phyloP scores from a whole-genome alignment of 2,888 invertebrate genomes.

The Drosophila paramelanica region DNA sequence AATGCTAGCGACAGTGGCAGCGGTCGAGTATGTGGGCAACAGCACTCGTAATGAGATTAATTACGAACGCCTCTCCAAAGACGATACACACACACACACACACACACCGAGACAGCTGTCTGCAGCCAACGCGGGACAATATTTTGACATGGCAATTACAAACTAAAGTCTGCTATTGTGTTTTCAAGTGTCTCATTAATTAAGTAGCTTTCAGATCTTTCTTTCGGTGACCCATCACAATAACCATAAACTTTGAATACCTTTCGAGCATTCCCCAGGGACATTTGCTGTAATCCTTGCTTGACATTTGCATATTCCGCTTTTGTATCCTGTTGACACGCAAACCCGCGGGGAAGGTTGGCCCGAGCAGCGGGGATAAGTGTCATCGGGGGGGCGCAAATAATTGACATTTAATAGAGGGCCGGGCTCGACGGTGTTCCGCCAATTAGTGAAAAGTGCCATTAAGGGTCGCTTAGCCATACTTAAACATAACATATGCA shows the following conservation, averaged over 20 bases:
- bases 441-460: slow-evolving; percentile 56
- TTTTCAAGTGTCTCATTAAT: slow-evolving; percentile 63
- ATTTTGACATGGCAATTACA: slow-evolving; percentile 66
- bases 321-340: slow-evolving; percentile 64
- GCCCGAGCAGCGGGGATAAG: slow-evolving; percentile 22
- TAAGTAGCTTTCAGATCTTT: slow-evolving; percentile 57
- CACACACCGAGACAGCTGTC: neutral
- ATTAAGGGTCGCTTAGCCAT: slow-evolving; percentile 37
- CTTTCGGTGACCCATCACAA: slow-evolving; percentile 9
- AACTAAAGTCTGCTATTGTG: slow-evolving; percentile 40
- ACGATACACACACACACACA: slow-evolving; percentile 1
- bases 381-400: slow-evolving; percentile 47
- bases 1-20: slow-evolving; percentile 33
- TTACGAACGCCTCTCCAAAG: slow-evolving; percentile 58
- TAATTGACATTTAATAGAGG: slow-evolving; percentile 61
- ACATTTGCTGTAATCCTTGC: slow-evolving; percentile 52
- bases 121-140: slow-evolving; percentile 36
- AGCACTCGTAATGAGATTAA: slow-evolving; percentile 67
- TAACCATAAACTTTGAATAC: slow-evolving; percentile 28
- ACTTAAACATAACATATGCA: neutral
- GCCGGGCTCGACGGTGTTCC: slow-evolving; percentile 19
- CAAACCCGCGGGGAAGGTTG: slow-evolving; percentile 28
- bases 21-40: slow-evolving; percentile 17
- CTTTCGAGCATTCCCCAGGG: slow-evolving; percentile 9
- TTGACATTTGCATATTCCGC: slow-evolving; percentile 64